Evolutionary conservation across 53 echinoderm and acorn worm species (phyloP).

Genomic region (Mesocentrotus franciscanus): DNA sequence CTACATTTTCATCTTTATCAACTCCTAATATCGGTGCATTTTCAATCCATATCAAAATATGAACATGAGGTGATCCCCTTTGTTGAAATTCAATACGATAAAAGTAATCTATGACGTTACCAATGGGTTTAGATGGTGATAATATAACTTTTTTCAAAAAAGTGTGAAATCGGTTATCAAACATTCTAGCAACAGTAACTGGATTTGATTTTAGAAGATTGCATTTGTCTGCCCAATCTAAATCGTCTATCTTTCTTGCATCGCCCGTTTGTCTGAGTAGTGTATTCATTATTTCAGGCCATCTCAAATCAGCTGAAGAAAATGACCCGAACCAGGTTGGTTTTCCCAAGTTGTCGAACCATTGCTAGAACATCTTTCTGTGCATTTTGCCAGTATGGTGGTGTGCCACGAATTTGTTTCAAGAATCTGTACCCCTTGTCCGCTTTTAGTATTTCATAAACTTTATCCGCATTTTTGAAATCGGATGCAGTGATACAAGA

Average conservation of each 20-base stretch:
- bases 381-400: constrained; percentile 76
- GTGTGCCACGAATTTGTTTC: constrained; percentile 76
- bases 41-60: constrained; percentile 76
- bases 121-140: constrained; percentile 74
- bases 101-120: constrained; percentile 72
- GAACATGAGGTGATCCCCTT: constrained; percentile 12
- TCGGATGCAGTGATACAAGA: constrained; percentile 56
- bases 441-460: constrained; percentile 65
- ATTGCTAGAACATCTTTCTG: constrained; percentile 76
- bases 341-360: constrained; percentile 72
- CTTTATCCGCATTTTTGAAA: constrained; percentile 64
- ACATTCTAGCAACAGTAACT: constrained; percentile 83
- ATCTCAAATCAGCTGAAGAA: constrained; percentile 71
- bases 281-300: constrained; percentile 70
- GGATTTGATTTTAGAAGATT: constrained; percentile 73
- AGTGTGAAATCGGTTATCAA: constrained; percentile 71
- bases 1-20: constrained; percentile 56
- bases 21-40: constrained; percentile 62
- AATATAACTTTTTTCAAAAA: constrained; percentile 77
- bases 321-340: constrained; percentile 79
- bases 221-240: constrained; percentile 76
- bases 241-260: constrained; percentile 41
- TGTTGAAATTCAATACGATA: background rate
- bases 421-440: constrained; percentile 71
- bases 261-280: constrained; percentile 66